Base-by-base conservation (phyloP, 2,797 vertebrate genomes). In the Cynodonichthys magdalenae region DNA sequence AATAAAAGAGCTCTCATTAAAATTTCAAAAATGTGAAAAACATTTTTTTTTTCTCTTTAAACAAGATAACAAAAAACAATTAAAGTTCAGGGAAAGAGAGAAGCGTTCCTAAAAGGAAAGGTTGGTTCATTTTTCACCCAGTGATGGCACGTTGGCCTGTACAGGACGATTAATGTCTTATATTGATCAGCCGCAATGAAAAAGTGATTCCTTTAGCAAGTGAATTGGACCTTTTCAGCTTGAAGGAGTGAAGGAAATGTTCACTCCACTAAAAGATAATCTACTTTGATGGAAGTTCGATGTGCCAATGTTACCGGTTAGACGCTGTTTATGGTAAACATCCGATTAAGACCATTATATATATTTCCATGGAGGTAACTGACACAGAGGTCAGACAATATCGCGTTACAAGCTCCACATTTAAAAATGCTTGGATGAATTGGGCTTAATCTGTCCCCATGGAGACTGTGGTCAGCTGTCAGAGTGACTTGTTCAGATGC, bases 401-500 rank as follows among this genome's bases (percentile, higher is more conserved):
- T 92, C 90, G 90, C 92, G 87, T 94, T 86, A 89, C 79, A 74
- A 83, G 90, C 79, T 87, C 82, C 86, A 83, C 81, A 90, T 83
- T 90, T 86, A 87, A 77, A 93, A 91, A 89, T 83, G 88, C 89
- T 85, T 75, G 81, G 80, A 94, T 92, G 92, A 93, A 87, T 80
- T 87, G 78, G 66, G 87, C 59, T 85, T 90, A 94, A 93, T 94
- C 85, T 90, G 89, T 93, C 91, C 82, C 75, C 55, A 62, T 86
- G 94, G 90, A 87, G 84, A 82, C 15, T 24, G 57, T 2, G 6
- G 83, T 24, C 62, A 64, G 89, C 86, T 93, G 91, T 94, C 93
- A 92, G 85, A 93, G 89, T 92, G 90, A 93, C 93, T 91, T 91
- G 93, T 94, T 90, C 93, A 85, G 91, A 94, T 75, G 90, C 85